These are phyloP conservation scores for Scopus umbretta DNA, from an alignment of 2,113 vertebrate genomes.

Conservation along the genomic window DNA sequence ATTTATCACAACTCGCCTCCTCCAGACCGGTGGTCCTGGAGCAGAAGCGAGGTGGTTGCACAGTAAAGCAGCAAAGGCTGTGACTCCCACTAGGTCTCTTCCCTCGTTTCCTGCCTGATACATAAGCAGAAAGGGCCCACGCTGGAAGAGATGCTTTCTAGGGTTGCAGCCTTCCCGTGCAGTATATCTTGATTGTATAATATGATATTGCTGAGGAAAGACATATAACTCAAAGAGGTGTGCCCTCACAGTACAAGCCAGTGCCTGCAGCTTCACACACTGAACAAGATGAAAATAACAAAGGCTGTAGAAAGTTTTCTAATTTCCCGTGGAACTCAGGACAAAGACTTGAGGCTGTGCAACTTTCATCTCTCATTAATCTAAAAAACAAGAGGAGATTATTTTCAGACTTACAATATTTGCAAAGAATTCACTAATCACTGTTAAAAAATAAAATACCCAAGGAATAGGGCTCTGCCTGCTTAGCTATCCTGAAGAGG, in stretches of 20 bases:
- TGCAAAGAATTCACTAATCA: neutral
- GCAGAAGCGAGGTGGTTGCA: neutral
- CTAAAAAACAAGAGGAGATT: neutral
- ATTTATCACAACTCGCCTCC: neutral
- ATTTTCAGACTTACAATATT: neutral
- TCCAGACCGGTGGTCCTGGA: neutral
- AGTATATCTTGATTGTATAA: neutral
- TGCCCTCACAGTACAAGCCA: neutral
- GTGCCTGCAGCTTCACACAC: neutral
- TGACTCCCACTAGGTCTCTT: neutral
- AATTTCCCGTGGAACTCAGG: neutral
- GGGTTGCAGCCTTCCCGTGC: neutral
- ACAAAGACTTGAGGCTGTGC: neutral
- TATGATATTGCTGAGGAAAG: neutral
- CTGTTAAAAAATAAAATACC: neutral
- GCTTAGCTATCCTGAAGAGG: neutral
- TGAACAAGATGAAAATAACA: neutral
- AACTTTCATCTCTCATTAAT: neutral
- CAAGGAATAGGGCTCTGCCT: neutral
- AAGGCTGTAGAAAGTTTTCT: neutral
- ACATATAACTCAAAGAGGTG: neutral
- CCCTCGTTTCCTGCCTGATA: neutral
- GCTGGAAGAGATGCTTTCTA: neutral
- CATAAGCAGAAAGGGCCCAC: neutral
- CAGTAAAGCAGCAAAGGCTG: neutral